These are phyloP conservation scores for Plotosus lineatus DNA, from an alignment of 2,113 vertebrate genomes.

Conservation along the genomic window DNA sequence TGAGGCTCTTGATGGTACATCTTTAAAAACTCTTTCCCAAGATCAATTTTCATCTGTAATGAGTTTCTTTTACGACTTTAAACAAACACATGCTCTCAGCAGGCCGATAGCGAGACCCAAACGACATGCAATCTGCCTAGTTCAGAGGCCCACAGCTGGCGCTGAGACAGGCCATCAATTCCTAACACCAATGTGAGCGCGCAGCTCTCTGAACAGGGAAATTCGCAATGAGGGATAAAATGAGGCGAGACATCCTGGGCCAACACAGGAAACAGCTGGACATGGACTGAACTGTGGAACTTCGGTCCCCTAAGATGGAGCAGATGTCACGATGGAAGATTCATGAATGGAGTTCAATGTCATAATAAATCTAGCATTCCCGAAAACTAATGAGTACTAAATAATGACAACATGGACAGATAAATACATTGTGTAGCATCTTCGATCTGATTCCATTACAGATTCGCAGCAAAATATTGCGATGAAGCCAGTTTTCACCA, in stretches of 20 bases:
- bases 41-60: not conserved
- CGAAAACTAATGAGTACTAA: not conserved
- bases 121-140: conserved; percentile 62
- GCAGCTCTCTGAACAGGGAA: conserved; percentile 14
- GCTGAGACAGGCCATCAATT: conserved; percentile 63
- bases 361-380: not conserved
- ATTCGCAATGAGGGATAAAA: conserved; percentile 45
- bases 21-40: not conserved
- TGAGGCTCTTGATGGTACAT: not conserved
- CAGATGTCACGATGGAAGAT: conserved; percentile 36
- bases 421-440: not conserved
- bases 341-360: conserved; percentile 12
- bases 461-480: not conserved
- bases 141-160: conserved; percentile 50
- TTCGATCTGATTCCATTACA: not conserved
- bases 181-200: conserved; percentile 27
- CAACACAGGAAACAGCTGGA: conserved; percentile 34
- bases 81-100: conserved; percentile 34
- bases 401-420: not conserved
- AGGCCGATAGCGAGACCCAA: conserved; percentile 54
- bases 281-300: conserved; percentile 19
- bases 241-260: conserved; percentile 36
- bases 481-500: not conserved
- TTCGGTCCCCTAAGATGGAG: conserved; percentile 7
- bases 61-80: conserved; percentile 22